These are phyloP conservation scores for Tyria jacobaeae DNA, from an alignment of 2,888 invertebrate species.

Conservation along the genomic window DNA sequence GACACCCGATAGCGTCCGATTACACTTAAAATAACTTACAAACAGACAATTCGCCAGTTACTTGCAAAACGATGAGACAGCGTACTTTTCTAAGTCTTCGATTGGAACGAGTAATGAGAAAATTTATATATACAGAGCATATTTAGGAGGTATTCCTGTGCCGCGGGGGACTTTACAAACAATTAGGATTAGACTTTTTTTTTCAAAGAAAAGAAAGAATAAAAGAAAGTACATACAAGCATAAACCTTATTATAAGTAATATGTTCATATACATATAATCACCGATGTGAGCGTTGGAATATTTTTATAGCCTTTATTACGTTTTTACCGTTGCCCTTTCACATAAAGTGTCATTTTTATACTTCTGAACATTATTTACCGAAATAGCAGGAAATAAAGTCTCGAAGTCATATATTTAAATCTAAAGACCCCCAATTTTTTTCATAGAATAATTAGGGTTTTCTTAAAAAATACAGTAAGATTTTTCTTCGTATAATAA, in stretches of 20 bases:
- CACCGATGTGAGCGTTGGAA: too few relatives aligned
- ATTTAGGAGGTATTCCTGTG: constrained; percentile 38
- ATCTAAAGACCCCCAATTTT: too few relatives aligned
- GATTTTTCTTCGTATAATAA: too few relatives aligned
- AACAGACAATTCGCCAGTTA: constrained; percentile 66
- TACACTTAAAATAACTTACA: constrained; percentile 62
- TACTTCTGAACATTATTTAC: constrained; percentile 19
- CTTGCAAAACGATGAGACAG: constrained; percentile 73
- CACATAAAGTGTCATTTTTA: constrained; percentile 51
- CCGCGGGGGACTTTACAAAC: too few relatives aligned
- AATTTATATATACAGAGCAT: constrained; percentile 44
- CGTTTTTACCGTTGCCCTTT: constrained; percentile 57
- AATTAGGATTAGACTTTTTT: too few relatives aligned
- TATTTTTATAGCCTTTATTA: constrained; percentile 66
- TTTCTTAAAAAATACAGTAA: too few relatives aligned
- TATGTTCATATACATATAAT: too few relatives aligned
- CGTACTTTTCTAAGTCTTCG: constrained; percentile 70
- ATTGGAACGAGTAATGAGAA: constrained; percentile 55
- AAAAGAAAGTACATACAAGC: too few relatives aligned
- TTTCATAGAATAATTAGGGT: too few relatives aligned
- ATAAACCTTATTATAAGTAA: too few relatives aligned
- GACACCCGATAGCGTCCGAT: constrained; percentile 57
- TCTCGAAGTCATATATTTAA: too few relatives aligned
- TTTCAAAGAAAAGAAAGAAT: too few relatives aligned
- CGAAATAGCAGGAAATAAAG: constrained; percentile 15